These are phyloP conservation scores for Halichoeres trimaculatus DNA, from an alignment of 2,113 vertebrate genomes.

Conservation along the genomic window DNA sequence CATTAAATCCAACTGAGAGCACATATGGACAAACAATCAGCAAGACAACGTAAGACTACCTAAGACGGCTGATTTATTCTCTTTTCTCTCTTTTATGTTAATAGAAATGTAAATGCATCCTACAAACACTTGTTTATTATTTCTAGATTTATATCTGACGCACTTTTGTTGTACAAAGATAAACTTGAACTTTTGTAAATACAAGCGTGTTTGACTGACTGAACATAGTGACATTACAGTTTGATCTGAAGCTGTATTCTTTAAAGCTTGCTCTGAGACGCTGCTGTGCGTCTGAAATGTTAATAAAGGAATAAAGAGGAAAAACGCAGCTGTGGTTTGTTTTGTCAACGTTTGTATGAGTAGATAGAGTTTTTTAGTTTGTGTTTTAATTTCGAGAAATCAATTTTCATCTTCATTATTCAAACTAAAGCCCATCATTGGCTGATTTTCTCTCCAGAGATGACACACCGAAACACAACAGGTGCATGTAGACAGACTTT, in stretches of 20 bases:
- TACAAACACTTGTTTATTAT: constrained; percentile 33
- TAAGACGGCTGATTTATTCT: constrained; percentile 18
- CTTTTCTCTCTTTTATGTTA: constrained; percentile 16
- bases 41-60: constrained; percentile 18
- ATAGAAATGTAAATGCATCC: constrained; percentile 40
- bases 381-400: too few species aligned
- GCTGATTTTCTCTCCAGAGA: too few species aligned
- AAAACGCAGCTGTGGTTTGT: background rate
- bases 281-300: background rate
- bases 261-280: background rate
- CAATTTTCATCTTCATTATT: too few species aligned
- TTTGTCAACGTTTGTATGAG: too few species aligned
- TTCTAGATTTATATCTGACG: constrained; percentile 53
- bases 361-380: too few species aligned
- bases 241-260: background rate
- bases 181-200: constrained; percentile 80
- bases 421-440: too few species aligned
- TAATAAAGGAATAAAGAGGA: constrained; percentile 11
- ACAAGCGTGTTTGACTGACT: constrained; percentile 32
- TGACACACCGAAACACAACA: background rate
- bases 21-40: too few species aligned
- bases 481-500: constrained; percentile 25
- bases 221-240: constrained; percentile 24
- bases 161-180: constrained; percentile 76
- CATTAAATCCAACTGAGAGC: background rate